A percentile compares a stretch with the other conserved stretches of the same genome.
These are phyloP conservation scores for Potamilus streckersoni DNA, from an alignment of 1,140 invertebrate species.

Conservation along the genomic window DNA sequence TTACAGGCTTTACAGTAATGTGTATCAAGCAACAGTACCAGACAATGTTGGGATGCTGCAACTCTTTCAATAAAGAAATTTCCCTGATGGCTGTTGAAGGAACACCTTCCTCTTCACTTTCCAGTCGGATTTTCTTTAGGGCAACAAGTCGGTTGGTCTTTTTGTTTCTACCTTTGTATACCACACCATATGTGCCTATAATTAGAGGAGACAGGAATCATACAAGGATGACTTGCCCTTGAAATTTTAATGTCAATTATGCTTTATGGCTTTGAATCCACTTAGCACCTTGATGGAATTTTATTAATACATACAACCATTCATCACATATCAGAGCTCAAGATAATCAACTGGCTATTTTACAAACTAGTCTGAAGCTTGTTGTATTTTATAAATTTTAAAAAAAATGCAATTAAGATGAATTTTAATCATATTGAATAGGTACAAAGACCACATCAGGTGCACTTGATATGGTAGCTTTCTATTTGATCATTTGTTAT, in stretches of 20 bases:
- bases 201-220: background rate
- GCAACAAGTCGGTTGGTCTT: slow-evolving; percentile 88
- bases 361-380: no score
- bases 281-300: background rate
- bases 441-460: no score
- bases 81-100: slow-evolving; percentile 95
- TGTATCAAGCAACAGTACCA: slow-evolving; percentile 67
- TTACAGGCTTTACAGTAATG: background rate
- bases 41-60: slow-evolving; percentile 91
- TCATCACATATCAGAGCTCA: background rate
- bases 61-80: slow-evolving; percentile 90
- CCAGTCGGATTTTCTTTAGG: slow-evolving; percentile 94
- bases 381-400: no score
- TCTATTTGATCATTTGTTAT: no score
- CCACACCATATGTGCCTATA: slow-evolving; percentile 94
- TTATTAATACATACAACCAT: background rate
- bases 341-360: no score
- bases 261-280: background rate
- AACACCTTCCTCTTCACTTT: slow-evolving; percentile 94
- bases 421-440: no score
- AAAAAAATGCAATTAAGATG: no score
- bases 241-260: background rate
- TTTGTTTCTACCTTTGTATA: slow-evolving; percentile 93
- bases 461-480: no score
- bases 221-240: slow-evolving; percentile 2